phyloP scores from a whole-genome alignment of 1,140 invertebrate genomes.

The Rhagoletis pomonella region DNA sequence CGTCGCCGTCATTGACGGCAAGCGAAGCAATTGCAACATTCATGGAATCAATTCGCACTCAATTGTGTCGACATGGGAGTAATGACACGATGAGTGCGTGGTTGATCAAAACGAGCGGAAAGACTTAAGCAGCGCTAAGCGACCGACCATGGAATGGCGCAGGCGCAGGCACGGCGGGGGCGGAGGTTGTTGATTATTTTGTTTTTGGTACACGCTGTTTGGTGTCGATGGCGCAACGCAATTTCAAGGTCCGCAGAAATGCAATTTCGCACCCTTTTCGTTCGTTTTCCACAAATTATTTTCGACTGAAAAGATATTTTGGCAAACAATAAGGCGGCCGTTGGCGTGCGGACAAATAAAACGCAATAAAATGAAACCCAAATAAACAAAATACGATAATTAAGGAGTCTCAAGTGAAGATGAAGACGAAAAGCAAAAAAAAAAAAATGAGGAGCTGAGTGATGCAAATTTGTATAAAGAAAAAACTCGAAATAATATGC shows the following conservation, averaged over 20 bases:
- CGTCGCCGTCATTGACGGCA: not conserved
- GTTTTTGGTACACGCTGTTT: constrained; percentile 34
- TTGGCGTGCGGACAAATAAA: constrained; percentile 23
- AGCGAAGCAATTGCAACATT: constrained; percentile 40
- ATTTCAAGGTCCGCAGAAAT: constrained; percentile 42
- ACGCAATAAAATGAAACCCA: not conserved
- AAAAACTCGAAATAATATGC: not conserved
- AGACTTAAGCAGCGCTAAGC: not conserved
- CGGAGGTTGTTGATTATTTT: not conserved
- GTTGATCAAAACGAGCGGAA: not conserved
- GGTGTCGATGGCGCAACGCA: constrained; percentile 33
- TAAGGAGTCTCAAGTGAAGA: constrained; percentile 22
- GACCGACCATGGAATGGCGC: not conserved
- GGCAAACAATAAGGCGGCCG: constrained; percentile 35
- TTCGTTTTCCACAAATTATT: constrained; percentile 18
- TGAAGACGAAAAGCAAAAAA: not conserved
- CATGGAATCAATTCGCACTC: constrained; percentile 52
- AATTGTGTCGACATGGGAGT: constrained; percentile 10
- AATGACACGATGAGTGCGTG: constrained; percentile 46
- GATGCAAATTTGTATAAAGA: not conserved
- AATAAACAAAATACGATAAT: constrained; percentile 13
- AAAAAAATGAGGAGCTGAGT: constrained; percentile 9
- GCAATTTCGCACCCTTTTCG: not conserved
- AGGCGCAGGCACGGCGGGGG: not conserved
- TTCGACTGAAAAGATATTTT: constrained; percentile 39